A percentile compares a stretch with the other conserved stretches of the same genome.
Conservation (phyloP, 2,888 invertebrate genomes). For the Erynnis tages region DNA sequence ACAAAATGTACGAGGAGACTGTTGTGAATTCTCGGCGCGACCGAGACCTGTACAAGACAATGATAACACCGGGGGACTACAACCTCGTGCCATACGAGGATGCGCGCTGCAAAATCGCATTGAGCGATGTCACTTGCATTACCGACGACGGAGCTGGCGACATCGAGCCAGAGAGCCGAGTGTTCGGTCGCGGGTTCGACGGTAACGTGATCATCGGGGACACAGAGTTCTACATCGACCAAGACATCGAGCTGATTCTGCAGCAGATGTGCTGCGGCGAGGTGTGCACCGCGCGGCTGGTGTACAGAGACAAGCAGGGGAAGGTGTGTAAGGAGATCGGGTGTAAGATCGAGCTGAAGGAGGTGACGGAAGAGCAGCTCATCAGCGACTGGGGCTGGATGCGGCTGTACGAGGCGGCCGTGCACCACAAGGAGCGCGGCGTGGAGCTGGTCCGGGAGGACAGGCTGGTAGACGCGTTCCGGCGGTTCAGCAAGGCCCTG, state of each 20-base stretch:
- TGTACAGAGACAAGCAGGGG: slow-evolving; percentile 54
- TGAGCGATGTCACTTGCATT: slow-evolving; percentile 54
- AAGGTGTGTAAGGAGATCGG: slow-evolving; percentile 54
- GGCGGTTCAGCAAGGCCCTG: slow-evolving; percentile 86
- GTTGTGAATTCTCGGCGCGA: slow-evolving; percentile 56
- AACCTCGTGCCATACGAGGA: slow-evolving; percentile 69
- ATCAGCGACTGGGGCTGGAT: slow-evolving; percentile 82
- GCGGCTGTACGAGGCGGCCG: slow-evolving; percentile 72
- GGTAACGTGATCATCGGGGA: slow-evolving; percentile 76
- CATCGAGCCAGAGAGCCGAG: slow-evolving; percentile 56
- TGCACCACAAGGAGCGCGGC: slow-evolving; percentile 80
- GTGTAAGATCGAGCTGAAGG: slow-evolving; percentile 64
- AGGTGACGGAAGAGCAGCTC: slow-evolving; percentile 68
- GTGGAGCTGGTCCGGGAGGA: slow-evolving; percentile 84
- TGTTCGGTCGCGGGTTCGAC: slow-evolving; percentile 60
- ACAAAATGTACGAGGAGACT: slow-evolving; percentile 50
- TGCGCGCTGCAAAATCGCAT: slow-evolving; percentile 59
- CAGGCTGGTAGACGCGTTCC: slow-evolving; percentile 85
- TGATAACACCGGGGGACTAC: slow-evolving; percentile 64
- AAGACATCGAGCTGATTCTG: slow-evolving; percentile 76
- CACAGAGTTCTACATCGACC: slow-evolving; percentile 70
- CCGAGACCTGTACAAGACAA: slow-evolving; percentile 61
- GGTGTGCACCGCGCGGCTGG: slow-evolving; percentile 58
- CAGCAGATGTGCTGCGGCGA: slow-evolving; percentile 79
- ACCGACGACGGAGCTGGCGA: slow-evolving; percentile 48